Base-by-base conservation (phyloP, 1,140 invertebrate genomes). In the Cotesia glomerata region DNA sequence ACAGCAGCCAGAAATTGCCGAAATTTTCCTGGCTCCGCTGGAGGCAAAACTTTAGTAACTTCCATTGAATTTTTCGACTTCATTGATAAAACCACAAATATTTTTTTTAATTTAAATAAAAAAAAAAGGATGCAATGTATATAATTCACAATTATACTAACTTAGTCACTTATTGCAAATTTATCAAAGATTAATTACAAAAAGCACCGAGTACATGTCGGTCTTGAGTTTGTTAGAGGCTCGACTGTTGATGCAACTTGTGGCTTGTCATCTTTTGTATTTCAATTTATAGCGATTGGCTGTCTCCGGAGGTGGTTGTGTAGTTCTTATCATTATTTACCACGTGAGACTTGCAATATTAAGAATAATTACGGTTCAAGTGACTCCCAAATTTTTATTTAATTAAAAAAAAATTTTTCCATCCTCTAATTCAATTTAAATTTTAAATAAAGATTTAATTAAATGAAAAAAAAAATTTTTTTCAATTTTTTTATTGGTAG, bases 241-340 rank as follows among this genome's bases (percentile, higher is more conserved):
- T 56, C 75, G 73, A 63, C 74, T 59, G 72, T 69, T 65, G 74
- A 61, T 76, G 70, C 68, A 9, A 69, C 49, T 64, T 32, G 74
- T 76, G 59, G 74, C 58, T 39, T 61, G 63, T 13, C 34, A 69
- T 75, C 75, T 69, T 74, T 73, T 39, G 73, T 77, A 74, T 66
- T 75, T 75, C 73, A 78, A 77, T 80, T 78, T 80, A 80, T 80
- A 80, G 72, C 71, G 69, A 78, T 78, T 76, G 72, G 67, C 69
- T n/a, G 62, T 32, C 69, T 54, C 69, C 35, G 61, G 62, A 45
- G 69, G 65, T 39, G 63, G 65, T 11, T 51, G 51, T 18, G 35
- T 63, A 61, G 34, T 35, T 71, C 69, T 71, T 71, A 71, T 71
- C 69, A 36, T 65, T 39, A 52, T 26, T 9, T 32, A 36, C 26